Evolutionary conservation across 2,797 vertebrate genomes (phyloP).

Genomic region (Lagodon rhomboides): DNA sequence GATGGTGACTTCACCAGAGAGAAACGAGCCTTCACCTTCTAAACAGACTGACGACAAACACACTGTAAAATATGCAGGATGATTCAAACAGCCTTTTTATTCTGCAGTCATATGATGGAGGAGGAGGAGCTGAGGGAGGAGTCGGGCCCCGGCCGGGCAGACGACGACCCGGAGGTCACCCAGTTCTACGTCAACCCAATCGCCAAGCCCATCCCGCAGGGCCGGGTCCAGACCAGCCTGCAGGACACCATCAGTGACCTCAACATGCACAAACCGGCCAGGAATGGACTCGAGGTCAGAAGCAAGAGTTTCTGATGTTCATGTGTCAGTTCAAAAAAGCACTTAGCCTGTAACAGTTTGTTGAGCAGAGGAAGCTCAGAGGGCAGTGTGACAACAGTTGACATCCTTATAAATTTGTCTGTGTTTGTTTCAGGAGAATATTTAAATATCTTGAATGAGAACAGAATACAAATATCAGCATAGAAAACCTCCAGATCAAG

Average conservation of each 20-base stretch:
- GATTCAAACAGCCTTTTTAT: too few relatives aligned
- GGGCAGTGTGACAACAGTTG: not conserved
- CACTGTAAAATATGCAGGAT: too few relatives aligned
- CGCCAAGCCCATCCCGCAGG: constrained; percentile 90
- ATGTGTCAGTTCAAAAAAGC: not conserved
- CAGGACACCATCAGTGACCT: constrained; percentile 94
- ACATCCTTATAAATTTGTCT: too few relatives aligned
- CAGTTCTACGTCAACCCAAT: constrained; percentile 93
- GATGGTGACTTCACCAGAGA: too few relatives aligned
- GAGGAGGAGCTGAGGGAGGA: constrained; percentile 84
- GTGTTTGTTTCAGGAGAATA: too few relatives aligned
- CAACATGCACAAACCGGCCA: constrained; percentile 85
- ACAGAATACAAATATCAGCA: too few relatives aligned
- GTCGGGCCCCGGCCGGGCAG: constrained; percentile 68
- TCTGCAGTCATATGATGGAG: constrained; percentile 81
- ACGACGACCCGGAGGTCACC: constrained; percentile 89
- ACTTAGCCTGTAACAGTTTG: not conserved
- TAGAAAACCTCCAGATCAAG: too few relatives aligned
- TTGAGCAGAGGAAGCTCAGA: too few relatives aligned
- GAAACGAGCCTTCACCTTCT: too few relatives aligned
- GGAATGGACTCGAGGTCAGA: constrained; percentile 90
- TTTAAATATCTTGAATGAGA: too few relatives aligned
- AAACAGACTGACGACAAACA: too few relatives aligned
- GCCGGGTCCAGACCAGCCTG: constrained; percentile 76
- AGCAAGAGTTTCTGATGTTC: too few relatives aligned